Percentiles rank a stretch among this genome's conserved stretches.
phyloP scores from a whole-genome alignment of 2,113 vertebrate genomes.

The Apeltes quadracus region DNA sequence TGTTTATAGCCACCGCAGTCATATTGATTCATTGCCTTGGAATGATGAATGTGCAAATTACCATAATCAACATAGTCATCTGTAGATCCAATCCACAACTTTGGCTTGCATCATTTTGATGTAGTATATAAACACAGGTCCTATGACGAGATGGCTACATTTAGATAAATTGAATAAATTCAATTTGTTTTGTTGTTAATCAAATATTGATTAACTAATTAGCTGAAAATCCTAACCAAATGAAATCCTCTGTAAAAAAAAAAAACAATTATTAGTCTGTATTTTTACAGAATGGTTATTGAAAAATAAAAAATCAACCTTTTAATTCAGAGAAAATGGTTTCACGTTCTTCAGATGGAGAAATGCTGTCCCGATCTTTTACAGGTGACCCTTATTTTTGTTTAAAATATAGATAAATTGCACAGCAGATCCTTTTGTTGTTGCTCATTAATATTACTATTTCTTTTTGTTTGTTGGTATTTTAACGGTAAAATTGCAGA shows the following conservation, averaged over 20 bases:
- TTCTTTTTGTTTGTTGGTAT: too few species aligned
- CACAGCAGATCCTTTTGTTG: neutral
- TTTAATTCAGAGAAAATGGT: neutral
- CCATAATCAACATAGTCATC: neutral
- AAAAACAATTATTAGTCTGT: neutral
- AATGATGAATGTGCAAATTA: neutral
- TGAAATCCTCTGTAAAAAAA: neutral
- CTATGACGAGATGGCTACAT: too few species aligned
- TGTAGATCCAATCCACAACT: neutral
- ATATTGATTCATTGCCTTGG: neutral
- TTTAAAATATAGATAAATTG: neutral
- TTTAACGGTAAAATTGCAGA: neutral
- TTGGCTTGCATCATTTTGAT: neutral
- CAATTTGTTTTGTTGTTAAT: too few species aligned
- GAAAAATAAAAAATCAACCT: neutral
- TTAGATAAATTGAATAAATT: too few species aligned
- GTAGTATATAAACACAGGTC: neutral
- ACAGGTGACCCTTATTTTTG: neutral
- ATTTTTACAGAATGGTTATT: neutral
- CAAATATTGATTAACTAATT: too few species aligned
- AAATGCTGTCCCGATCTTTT: neutral
- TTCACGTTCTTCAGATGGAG: neutral
- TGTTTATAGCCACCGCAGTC: neutral
- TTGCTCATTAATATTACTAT: too few species aligned
- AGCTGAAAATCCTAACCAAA: neutral